Percentiles rank a stretch among this genome's conserved stretches.
phyloP scores from a whole-genome alignment of 2,113 vertebrate species.

The Neomonachus schauinslandi region DNA sequence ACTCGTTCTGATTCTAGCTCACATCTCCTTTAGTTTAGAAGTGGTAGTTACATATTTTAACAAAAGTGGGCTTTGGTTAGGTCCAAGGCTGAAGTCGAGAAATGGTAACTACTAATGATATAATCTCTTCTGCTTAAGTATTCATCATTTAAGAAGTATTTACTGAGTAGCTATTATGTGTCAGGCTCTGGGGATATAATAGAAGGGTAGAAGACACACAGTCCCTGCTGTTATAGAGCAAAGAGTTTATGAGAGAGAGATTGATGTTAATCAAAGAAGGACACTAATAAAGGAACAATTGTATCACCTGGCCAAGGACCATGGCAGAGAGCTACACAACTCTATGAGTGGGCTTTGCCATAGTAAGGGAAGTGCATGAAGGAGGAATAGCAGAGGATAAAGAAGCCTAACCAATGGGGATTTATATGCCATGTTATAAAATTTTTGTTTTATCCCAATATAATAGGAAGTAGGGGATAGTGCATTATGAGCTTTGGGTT shows the following conservation, averaged over 20 bases:
- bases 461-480: neutral
- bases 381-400: neutral
- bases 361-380: neutral
- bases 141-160: slow-evolving; percentile 47
- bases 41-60: neutral
- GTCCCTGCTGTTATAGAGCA: neutral
- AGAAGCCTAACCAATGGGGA: neutral
- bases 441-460: slow-evolving; percentile 7
- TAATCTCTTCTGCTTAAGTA: neutral
- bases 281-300: neutral
- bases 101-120: neutral
- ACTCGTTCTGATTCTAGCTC: neutral
- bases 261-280: neutral
- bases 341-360: neutral
- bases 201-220: neutral
- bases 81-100: neutral
- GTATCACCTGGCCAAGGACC: neutral
- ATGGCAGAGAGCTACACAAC: neutral
- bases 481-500: neutral
- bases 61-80: neutral
- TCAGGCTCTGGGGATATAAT: neutral
- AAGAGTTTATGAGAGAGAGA: neutral
- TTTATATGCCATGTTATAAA: neutral
- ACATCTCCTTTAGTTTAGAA: neutral
- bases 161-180: neutral